Evolutionary conservation across 2,113 vertebrate genomes (phyloP), one percentile per base, ranked within the genome.

Genomic region (Nothobranchius kuhntae): DNA sequence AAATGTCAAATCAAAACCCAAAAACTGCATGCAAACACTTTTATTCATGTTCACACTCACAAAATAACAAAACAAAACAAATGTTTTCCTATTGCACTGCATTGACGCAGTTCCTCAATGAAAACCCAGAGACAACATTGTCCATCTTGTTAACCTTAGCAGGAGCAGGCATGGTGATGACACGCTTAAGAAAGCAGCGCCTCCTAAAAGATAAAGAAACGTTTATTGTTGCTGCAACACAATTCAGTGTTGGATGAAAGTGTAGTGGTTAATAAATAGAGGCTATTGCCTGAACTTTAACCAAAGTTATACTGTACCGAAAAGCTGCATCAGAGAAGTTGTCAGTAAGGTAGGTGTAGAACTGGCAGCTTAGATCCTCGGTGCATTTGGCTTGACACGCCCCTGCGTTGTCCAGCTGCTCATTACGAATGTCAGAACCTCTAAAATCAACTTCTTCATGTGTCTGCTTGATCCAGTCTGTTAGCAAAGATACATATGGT

Each of bases 161-260:
- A 35, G 82, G 87, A 64, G 76, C 36, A 30, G 88, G 85, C 6
- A 88, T 51, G 51, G 60, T 84, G 54, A 89, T 86, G 61, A 53
- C 46, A 30, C 79, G 75, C 79, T 92, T 92, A 48, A 90, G 56
- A 42, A 61, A 87, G 66, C 89, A 92, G 61, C 14, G 78, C 3
- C 59, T 36, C 83, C 90, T 92, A 36, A 1, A 59, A 73, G 8
- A 63, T 17, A 69, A 54, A 21, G 21, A 57, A 46, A 9, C 1
- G 45, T 60, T 24, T 50, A 36, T 36, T 11, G 9, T 8, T 30
- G 13, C 36, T 54, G 40, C 12, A 30, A 4, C 30, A 30, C 4
- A 12, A 11, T 15, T 47, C 15, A 47, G 4, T 21, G 3, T 1
- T 13, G 52, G 12, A 11, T 38, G 14, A 21, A 21, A 21, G 21